phyloP scores from a whole-genome alignment of 2,888 invertebrate species.

The Hymenopus coronatus region DNA sequence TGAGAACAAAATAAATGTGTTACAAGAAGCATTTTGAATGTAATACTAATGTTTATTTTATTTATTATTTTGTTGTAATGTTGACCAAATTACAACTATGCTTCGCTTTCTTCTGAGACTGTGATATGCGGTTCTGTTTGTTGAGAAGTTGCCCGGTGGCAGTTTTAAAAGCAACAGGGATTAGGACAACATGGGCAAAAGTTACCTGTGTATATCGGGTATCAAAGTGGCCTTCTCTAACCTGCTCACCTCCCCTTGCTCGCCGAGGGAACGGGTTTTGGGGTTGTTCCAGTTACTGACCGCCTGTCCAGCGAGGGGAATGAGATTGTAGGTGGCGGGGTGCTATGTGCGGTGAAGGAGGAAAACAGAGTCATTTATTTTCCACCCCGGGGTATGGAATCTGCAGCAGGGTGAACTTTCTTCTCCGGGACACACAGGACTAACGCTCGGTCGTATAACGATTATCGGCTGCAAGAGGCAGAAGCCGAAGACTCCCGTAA shows the following conservation, averaged over 20 bases:
- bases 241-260: background rate
- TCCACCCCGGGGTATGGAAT: background rate
- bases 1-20: too few relatives aligned
- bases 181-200: too few relatives aligned
- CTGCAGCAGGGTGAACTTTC: background rate
- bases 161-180: too few relatives aligned
- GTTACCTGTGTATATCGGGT: background rate
- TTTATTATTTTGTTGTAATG: too few relatives aligned
- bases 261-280: background rate
- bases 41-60: too few relatives aligned
- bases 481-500: background rate
- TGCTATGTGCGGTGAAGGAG: background rate
- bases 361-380: constrained; percentile 20
- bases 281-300: constrained; percentile 15
- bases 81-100: too few relatives aligned
- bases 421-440: background rate
- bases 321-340: background rate
- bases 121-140: too few relatives aligned
- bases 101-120: too few relatives aligned
- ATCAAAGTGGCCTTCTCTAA: background rate
- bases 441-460: background rate
- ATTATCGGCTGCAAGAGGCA: background rate
- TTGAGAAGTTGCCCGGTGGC: too few relatives aligned
- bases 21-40: too few relatives aligned
- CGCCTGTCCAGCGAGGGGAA: background rate